These are phyloP conservation scores for Apis cerana DNA, from an alignment of 1,140 invertebrate genomes.

Conservation along the genomic window DNA sequence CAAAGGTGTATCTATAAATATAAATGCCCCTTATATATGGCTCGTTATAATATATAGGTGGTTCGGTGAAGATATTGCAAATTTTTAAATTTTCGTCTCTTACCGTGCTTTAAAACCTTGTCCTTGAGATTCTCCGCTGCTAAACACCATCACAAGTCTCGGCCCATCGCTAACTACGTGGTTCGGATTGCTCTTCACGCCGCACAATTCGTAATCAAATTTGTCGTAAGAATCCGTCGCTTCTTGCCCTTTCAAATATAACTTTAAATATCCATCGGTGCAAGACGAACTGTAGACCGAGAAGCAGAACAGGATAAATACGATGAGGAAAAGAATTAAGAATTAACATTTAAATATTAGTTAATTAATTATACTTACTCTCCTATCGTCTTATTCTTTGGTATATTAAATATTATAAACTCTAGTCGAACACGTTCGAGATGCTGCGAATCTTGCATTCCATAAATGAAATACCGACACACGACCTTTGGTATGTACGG, in stretches of 20 bases:
- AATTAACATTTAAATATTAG: neutral
- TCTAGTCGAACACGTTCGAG: conserved; percentile 94
- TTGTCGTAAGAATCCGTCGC: conserved; percentile 96
- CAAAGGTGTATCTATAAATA: conserved; percentile 87
- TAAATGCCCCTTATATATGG: too few species aligned
- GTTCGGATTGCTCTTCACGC: conserved; percentile 86
- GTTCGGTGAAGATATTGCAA: too few species aligned
- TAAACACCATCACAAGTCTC: conserved; percentile 96
- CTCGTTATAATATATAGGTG: too few species aligned
- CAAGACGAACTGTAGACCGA: conserved; percentile 81
- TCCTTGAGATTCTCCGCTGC: conserved; percentile 93
- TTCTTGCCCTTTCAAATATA: conserved; percentile 96
- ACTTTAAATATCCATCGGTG: conserved; percentile 93
- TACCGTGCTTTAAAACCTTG: conserved; percentile 93
- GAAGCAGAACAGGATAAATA: neutral
- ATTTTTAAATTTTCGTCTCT: conserved; percentile 23
- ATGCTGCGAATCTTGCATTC: conserved; percentile 96
- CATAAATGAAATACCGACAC: conserved; percentile 98
- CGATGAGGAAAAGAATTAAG: neutral
- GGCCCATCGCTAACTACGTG: conserved; percentile 93
- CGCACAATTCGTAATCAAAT: conserved; percentile 95
- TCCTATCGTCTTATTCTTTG: conserved; percentile 86
- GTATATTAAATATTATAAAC: conserved; percentile 95
- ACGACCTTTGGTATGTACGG: conserved; percentile 96
- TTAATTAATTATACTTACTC: conserved; percentile 82